phyloP scores from a whole-genome alignment of 1,140 invertebrate genomes.

The Chionoecetes opilio region DNA sequence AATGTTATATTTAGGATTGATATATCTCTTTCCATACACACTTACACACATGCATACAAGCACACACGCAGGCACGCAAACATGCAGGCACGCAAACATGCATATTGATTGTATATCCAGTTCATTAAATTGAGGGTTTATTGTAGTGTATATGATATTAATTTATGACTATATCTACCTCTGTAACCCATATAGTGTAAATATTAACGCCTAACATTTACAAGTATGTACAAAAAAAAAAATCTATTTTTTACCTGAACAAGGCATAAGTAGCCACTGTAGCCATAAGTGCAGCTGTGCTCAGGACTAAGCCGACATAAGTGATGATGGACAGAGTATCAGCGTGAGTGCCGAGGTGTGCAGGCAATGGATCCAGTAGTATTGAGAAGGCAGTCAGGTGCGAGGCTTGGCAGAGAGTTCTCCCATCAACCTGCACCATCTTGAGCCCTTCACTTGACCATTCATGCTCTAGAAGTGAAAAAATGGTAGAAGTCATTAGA shows the following conservation, averaged over 20 bases:
- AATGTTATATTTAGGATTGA: not conserved
- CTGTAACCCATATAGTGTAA: too few relatives aligned
- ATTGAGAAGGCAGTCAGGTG: constrained; percentile 86
- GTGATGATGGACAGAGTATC: constrained; percentile 84
- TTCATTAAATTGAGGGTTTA: too few relatives aligned
- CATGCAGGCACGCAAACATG: too few relatives aligned
- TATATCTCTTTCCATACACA: too few relatives aligned
- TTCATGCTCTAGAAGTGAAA: constrained; percentile 81
- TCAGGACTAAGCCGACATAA: constrained; percentile 85
- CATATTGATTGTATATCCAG: too few relatives aligned
- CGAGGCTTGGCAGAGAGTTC: constrained; percentile 84
- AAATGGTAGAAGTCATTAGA: too few relatives aligned
- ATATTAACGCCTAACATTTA: too few relatives aligned
- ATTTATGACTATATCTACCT: too few relatives aligned
- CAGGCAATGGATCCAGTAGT: constrained; percentile 84
- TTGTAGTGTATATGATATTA: too few relatives aligned
- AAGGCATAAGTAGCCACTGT: constrained; percentile 85
- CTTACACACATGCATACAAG: too few relatives aligned
- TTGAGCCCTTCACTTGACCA: constrained; percentile 85
- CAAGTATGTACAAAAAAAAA: not conserved
- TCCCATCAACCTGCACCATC: constrained; percentile 82
- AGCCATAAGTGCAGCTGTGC: constrained; percentile 84
- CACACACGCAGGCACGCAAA: too few relatives aligned
- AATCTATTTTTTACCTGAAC: constrained; percentile 83
- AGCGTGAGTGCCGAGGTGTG: constrained; percentile 82